phyloP scores from a whole-genome alignment of 2,888 invertebrate species.

The Elmis aenea region DNA sequence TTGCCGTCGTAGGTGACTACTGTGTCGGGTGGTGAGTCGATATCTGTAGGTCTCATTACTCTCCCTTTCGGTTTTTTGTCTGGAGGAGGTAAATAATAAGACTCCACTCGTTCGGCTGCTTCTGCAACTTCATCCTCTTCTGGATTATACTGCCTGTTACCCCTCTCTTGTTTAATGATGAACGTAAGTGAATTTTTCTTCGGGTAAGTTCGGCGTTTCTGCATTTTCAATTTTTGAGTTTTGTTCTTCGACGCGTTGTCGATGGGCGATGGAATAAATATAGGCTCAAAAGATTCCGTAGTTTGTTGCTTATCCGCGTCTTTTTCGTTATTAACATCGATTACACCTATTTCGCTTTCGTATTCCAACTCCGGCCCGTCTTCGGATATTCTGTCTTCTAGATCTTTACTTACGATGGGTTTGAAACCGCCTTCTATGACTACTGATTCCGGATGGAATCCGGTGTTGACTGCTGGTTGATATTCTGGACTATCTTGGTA shows the following conservation, averaged over 20 bases:
- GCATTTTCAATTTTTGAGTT: constrained; percentile 5
- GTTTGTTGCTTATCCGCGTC: constrained; percentile 48
- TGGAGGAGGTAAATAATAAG: constrained; percentile 70
- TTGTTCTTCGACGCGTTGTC: constrained; percentile 50
- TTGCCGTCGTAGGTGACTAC: constrained; percentile 75
- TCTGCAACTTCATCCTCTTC: constrained; percentile 48
- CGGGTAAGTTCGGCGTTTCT: constrained; percentile 34
- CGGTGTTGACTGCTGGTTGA: constrained; percentile 63
- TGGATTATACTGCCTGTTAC: constrained; percentile 11
- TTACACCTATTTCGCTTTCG: constrained; percentile 50
- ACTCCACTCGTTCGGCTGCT: constrained; percentile 66
- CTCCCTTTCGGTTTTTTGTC: constrained; percentile 42
- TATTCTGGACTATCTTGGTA: constrained; percentile 8
- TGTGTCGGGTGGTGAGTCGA: constrained; percentile 51
- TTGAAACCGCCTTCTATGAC: constrained; percentile 81
- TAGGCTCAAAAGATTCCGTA: constrained; percentile 68
- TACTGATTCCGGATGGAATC: constrained; percentile 75
- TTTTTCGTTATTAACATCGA: constrained; percentile 48
- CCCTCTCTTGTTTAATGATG: constrained; percentile 19
- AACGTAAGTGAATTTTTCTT: constrained; percentile 26
- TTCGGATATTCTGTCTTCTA: constrained; percentile 51
- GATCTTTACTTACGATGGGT: constrained; percentile 63
- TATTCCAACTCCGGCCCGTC: constrained; percentile 41
- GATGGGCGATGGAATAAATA: constrained; percentile 75
- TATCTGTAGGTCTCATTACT: constrained; percentile 40